Conservation (phyloP, 2,113 vertebrate species). For the Otus sunia region DNA sequence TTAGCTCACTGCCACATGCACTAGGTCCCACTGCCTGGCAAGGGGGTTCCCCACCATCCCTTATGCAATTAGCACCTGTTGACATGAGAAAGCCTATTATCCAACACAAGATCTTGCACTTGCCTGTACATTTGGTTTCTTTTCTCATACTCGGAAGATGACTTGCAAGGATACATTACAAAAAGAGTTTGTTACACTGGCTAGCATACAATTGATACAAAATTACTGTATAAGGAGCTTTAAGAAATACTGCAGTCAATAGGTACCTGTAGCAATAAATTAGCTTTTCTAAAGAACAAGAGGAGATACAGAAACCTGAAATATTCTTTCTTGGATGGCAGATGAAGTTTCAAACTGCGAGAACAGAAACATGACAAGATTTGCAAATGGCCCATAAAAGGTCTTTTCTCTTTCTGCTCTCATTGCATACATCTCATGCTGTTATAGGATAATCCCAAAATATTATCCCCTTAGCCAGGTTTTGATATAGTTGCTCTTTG, state of each 20-base stretch:
- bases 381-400: not conserved
- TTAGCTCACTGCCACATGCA: not conserved
- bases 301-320: not conserved
- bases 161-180: not conserved
- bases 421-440: not conserved
- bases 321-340: not conserved
- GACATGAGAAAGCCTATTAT: not conserved
- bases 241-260: not conserved
- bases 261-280: not conserved
- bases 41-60: not conserved
- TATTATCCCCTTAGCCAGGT: not conserved
- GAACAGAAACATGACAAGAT: not conserved
- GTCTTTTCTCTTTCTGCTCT: not conserved
- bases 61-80: not conserved
- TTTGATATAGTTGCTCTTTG: not conserved
- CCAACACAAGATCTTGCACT: not conserved
- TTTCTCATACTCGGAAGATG: not conserved
- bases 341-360: not conserved
- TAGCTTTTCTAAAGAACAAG: not conserved
- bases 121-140: not conserved
- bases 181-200: not conserved
- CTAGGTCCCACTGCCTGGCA: not conserved
- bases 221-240: not conserved
- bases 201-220: not conserved
- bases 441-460: not conserved